These are phyloP conservation scores for Dascillus cervinus DNA, from an alignment of 2,888 invertebrate species.

Conservation along the genomic window DNA sequence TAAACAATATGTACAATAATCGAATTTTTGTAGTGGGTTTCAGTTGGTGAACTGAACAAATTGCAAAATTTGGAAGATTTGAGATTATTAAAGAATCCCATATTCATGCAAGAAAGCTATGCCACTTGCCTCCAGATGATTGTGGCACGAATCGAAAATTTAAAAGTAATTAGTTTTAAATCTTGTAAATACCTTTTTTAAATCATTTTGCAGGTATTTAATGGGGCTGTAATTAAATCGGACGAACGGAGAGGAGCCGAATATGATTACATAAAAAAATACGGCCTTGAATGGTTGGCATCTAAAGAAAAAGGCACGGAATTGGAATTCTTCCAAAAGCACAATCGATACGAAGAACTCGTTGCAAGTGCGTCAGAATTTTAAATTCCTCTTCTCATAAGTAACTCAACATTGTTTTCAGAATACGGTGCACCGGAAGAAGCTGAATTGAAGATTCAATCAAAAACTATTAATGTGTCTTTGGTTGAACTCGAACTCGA, in stretches of 20 bases:
- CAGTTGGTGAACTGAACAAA: constrained; percentile 78
- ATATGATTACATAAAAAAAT: constrained; percentile 82
- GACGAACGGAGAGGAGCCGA: constrained; percentile 79
- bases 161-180: too few species aligned
- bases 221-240: constrained; percentile 59
- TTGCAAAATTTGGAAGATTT: constrained; percentile 59
- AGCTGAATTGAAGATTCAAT: constrained; percentile 53
- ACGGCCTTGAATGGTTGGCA: constrained; percentile 65
- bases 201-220: constrained; percentile 49
- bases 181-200: too few species aligned
- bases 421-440: constrained; percentile 80
- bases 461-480: constrained; percentile 59
- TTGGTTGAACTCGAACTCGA: constrained; percentile 56
- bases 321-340: constrained; percentile 54
- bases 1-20: too few species aligned
- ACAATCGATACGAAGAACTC: constrained; percentile 71
- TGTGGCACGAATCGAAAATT: constrained; percentile 69
- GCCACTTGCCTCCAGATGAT: constrained; percentile 74
- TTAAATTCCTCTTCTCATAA: too few species aligned
- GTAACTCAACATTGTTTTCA: too few species aligned
- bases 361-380: too few species aligned
- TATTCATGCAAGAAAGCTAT: constrained; percentile 53
- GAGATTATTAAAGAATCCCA: constrained; percentile 62
- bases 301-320: constrained; percentile 44
- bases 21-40: constrained; percentile 67